These are phyloP conservation scores for Brachyhypopomus gauderio DNA, from an alignment of 2,113 vertebrate genomes.

Conservation along the genomic window DNA sequence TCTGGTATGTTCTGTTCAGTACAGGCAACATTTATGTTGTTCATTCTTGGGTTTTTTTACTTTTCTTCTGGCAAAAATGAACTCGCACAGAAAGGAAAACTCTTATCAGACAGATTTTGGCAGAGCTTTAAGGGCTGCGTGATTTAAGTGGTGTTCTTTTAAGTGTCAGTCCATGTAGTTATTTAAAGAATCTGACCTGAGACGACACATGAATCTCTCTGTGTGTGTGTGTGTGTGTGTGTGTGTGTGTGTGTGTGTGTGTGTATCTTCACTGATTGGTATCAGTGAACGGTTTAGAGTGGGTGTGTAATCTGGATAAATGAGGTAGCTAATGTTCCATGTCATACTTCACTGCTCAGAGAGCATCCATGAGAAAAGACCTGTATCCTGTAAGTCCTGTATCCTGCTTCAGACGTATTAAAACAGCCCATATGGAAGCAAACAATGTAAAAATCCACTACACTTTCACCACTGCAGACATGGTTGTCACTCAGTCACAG, in stretches of 20 bases:
- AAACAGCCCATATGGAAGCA: neutral
- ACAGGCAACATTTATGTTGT: too few species aligned
- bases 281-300: conserved; percentile 20
- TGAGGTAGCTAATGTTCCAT: conserved; percentile 36
- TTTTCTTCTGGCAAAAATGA: neutral
- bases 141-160: conserved; percentile 18
- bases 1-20: too few species aligned
- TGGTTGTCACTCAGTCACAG: conserved; percentile 6
- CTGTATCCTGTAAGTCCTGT: neutral
- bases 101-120: neutral
- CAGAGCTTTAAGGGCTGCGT: neutral
- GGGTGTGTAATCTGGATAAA: conserved; percentile 36
- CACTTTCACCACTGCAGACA: neutral
- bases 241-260: neutral
- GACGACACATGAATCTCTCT: neutral
- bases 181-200: conserved; percentile 38
- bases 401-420: neutral
- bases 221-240: conserved; percentile 5
- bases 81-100: neutral
- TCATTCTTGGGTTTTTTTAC: too few species aligned
- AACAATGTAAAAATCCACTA: neutral
- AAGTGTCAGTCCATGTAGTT: conserved; percentile 29
- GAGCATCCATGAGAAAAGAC: conserved; percentile 35
- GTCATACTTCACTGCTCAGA: conserved; percentile 50
- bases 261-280: conserved; percentile 17